A percentile compares a stretch with the other conserved stretches of the same genome.
Evolutionary conservation across 2,113 vertebrate species (phyloP).

Genomic region (Paradoxurus hermaphroditus): DNA sequence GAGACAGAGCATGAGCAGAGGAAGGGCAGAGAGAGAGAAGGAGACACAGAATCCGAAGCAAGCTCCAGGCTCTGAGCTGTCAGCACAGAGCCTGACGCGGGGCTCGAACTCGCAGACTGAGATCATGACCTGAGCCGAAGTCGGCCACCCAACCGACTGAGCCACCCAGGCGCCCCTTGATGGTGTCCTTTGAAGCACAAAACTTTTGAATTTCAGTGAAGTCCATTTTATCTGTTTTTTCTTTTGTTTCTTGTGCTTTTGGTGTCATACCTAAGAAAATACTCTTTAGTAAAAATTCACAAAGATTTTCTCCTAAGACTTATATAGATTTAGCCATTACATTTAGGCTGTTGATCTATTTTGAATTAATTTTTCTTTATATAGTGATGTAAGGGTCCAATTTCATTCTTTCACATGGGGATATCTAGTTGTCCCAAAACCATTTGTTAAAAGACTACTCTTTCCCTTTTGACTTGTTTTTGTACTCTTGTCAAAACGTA

Average conservation of each 20-base stretch:
- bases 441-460: background rate
- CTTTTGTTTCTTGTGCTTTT: background rate
- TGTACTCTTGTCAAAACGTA: background rate
- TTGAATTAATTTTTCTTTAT: constrained; percentile 7
- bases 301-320: background rate
- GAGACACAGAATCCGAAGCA: too few relatives aligned
- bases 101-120: too few relatives aligned
- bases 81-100: too few relatives aligned
- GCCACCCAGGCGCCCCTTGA: background rate
- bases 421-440: background rate
- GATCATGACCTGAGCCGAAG: too few relatives aligned
- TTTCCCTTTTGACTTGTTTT: background rate
- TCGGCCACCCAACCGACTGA: too few relatives aligned
- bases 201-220: background rate
- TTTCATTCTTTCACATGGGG: background rate
- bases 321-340: background rate
- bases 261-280: background rate
- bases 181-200: constrained; percentile 1
- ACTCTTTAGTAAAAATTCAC: background rate
- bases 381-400: background rate
- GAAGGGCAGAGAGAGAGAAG: too few relatives aligned
- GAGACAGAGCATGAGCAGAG: too few relatives aligned
- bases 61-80: too few relatives aligned
- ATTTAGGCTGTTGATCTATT: background rate
- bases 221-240: background rate